Evolutionary conservation across 2,888 invertebrate genomes (phyloP).

Genomic region (Anodontia alba): DNA sequence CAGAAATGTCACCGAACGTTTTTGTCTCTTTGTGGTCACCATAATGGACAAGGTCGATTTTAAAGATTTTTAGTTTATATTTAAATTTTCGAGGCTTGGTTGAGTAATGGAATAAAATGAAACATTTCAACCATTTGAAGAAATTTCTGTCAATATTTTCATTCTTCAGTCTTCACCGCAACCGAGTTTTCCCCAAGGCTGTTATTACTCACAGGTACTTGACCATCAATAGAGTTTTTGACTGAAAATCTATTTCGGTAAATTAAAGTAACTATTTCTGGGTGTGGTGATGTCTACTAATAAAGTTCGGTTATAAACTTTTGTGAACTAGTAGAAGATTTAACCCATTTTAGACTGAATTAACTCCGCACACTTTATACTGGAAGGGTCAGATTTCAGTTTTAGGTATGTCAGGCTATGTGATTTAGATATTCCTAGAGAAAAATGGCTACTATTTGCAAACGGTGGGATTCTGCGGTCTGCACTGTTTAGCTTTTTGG

Average conservation of each 20-base stretch:
- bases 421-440: no score
- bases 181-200: background rate
- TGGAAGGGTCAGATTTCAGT: no score
- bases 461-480: no score
- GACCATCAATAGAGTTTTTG: background rate
- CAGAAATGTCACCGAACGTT: background rate
- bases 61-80: background rate
- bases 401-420: no score
- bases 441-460: no score
- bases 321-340: background rate
- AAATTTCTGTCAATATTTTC: slow-evolving; percentile 1
- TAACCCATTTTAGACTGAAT: no score
- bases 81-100: background rate
- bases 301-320: background rate
- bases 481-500: no score
- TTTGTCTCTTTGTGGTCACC: background rate
- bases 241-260: background rate
- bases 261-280: background rate
- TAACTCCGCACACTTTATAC: no score
- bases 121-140: background rate
- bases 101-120: background rate
- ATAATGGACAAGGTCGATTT: background rate
- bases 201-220: background rate
- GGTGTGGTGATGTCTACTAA: background rate
- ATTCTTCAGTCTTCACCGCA: background rate